phyloP scores from a whole-genome alignment of 2,113 vertebrate species.

The Engystomops pustulosus region DNA sequence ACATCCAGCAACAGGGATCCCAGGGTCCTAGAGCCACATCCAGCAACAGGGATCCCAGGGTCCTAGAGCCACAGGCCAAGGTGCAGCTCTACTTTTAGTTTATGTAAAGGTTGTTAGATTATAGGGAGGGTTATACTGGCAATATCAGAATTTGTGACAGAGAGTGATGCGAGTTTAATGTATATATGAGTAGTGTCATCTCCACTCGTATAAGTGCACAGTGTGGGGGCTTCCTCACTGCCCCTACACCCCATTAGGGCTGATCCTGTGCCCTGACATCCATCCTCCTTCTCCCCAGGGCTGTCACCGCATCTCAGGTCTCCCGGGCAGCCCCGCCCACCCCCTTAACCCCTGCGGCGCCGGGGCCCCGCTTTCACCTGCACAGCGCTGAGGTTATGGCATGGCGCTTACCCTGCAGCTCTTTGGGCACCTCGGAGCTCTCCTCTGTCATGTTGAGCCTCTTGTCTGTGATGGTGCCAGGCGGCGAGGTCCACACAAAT shows the following conservation, averaged over 20 bases:
- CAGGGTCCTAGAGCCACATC: no score
- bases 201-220: background rate
- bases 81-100: no score
- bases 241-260: background rate
- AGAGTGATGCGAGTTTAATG: no score
- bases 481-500: constrained; percentile 27
- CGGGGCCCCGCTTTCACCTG: constrained; percentile 29
- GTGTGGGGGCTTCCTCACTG: background rate
- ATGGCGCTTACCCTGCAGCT: constrained; percentile 84
- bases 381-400: background rate
- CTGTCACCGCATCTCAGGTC: background rate
- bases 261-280: constrained; percentile 1
- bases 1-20: no score
- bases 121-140: no score
- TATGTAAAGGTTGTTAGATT: no score
- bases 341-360: background rate
- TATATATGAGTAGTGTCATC: no score
- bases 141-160: no score
- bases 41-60: no score
- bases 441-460: constrained; percentile 83
- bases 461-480: constrained; percentile 59
- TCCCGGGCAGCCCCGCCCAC: constrained; percentile 40
- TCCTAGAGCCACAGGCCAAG: no score
- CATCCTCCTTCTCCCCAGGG: background rate
- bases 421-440: constrained; percentile 83